Percentiles rank a stretch among this genome's conserved stretches.
Evolutionary conservation across 1,140 invertebrate genomes (phyloP).

Genomic region (Camponotus floridanus): DNA sequence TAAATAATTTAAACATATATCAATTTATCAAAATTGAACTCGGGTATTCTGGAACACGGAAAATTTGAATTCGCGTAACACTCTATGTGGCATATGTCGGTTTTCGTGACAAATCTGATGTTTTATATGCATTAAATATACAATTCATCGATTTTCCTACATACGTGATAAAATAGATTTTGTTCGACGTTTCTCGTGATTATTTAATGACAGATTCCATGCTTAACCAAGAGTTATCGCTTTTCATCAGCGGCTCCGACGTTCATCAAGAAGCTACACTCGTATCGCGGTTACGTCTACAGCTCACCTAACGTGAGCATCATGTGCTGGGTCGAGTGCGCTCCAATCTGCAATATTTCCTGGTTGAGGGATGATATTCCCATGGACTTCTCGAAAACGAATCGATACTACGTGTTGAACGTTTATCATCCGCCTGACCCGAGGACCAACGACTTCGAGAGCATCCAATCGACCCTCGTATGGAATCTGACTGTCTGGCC

Average conservation of each 20-base stretch:
- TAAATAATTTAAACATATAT: not conserved
- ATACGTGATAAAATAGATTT: not conserved
- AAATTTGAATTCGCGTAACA: not conserved
- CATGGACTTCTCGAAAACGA: conserved; percentile 88
- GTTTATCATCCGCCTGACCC: conserved; percentile 88
- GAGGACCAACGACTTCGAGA: conserved; percentile 94
- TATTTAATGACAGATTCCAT: conserved; percentile 16
- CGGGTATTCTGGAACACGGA: not conserved
- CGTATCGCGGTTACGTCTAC: conserved; percentile 92
- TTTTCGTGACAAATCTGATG: not conserved
- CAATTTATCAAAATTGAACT: not conserved
- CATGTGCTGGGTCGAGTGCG: conserved; percentile 95
- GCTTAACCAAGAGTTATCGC: conserved; percentile 64
- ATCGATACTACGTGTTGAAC: conserved; percentile 90
- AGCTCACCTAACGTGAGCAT: conserved; percentile 92
- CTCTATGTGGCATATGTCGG: too few relatives aligned
- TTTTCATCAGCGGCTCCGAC: conserved; percentile 91
- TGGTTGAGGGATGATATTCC: conserved; percentile 92
- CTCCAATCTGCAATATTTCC: conserved; percentile 92
- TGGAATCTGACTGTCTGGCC: conserved; percentile 95
- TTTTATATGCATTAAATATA: not conserved
- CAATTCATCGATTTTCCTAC: not conserved
- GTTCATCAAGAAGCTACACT: conserved; percentile 94
- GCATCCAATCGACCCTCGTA: conserved; percentile 93
- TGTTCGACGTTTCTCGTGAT: conserved; percentile 5